Conservation (phyloP, 2,113 vertebrate genomes). For the Tapirus terrestris region DNA sequence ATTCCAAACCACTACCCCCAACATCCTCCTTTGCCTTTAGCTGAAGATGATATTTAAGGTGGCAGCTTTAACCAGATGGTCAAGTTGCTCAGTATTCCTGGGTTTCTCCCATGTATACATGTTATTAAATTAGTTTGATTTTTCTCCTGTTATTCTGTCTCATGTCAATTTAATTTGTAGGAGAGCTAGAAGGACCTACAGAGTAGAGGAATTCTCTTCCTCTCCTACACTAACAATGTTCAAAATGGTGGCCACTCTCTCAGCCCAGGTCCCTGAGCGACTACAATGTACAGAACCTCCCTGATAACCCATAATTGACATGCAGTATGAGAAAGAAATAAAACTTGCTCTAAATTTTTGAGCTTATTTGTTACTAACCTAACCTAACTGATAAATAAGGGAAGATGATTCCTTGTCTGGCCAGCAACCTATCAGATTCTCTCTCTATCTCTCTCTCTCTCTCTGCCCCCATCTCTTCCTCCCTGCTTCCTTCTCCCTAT, state of each 20-base stretch:
- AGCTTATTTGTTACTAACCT: neutral
- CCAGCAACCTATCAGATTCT: neutral
- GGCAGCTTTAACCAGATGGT: no score
- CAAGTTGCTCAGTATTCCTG: no score
- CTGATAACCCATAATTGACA: neutral
- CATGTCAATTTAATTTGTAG: no score
- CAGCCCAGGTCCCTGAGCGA: neutral
- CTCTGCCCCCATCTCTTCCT: neutral
- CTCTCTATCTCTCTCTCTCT: neutral
- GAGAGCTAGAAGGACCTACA: no score
- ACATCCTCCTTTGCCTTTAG: no score
- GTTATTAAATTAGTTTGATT: no score
- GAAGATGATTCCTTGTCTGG: neutral
- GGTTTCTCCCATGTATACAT: no score
- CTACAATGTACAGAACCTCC: neutral
- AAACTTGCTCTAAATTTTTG: neutral
- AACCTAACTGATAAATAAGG: neutral
- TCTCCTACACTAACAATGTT: neutral
- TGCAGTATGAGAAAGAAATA: neutral
- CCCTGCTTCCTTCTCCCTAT: neutral
- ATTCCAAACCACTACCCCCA: no score
- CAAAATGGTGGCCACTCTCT: neutral
- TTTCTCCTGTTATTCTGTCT: no score
- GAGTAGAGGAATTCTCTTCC: no score
- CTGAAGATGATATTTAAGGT: no score